phyloP scores from a whole-genome alignment of 2,797 vertebrate genomes.

The Meriones psammophilus region DNA sequence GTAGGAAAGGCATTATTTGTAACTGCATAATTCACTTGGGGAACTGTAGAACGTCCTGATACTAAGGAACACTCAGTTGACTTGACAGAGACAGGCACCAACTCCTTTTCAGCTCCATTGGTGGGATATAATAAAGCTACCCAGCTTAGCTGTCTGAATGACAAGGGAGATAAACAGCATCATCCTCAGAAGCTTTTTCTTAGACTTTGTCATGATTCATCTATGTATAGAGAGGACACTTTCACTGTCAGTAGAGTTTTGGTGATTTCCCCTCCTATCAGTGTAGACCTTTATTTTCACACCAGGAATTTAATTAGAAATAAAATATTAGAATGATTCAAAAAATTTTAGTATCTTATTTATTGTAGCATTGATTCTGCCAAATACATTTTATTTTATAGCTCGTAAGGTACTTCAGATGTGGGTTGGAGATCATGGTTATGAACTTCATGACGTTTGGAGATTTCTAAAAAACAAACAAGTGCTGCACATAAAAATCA shows the following conservation, averaged over 20 bases:
- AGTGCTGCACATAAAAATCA: neutral
- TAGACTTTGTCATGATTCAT: neutral
- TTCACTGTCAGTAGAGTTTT: too few species aligned
- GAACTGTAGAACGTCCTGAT: neutral
- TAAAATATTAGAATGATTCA: neutral
- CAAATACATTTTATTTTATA: neutral
- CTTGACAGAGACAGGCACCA: neutral
- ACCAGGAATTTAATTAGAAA: neutral
- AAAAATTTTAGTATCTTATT: neutral
- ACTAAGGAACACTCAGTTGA: neutral
- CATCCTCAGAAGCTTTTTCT: neutral
- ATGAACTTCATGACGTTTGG: neutral
- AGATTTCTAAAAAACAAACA: neutral
- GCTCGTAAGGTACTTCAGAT: neutral
- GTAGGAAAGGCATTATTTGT: neutral
- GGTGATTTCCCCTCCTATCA: neutral
- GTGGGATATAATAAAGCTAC: neutral
- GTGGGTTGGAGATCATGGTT: neutral
- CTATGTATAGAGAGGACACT: rapidly evolving
- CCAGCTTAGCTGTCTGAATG: neutral
- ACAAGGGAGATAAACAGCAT: neutral
- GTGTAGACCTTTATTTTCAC: neutral
- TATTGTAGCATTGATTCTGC: neutral
- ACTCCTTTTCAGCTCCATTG: neutral
- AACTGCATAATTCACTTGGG: neutral